A percentile compares a stretch with the other conserved stretches of the same genome.
These are phyloP conservation scores for Oceanodroma leucorhoa DNA, from an alignment of 2,797 vertebrate genomes.

Conservation along the genomic window DNA sequence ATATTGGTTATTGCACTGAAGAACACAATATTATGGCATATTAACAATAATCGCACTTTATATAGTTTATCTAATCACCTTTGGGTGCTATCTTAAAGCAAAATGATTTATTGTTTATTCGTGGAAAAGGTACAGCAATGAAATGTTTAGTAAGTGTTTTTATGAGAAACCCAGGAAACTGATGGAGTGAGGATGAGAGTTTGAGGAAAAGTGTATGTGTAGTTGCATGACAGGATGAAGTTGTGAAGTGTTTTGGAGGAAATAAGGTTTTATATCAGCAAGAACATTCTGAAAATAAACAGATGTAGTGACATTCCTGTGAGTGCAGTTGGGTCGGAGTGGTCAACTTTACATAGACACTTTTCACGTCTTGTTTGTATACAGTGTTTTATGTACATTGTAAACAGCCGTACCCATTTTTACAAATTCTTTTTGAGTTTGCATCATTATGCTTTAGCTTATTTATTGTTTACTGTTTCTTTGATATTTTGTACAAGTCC, in stretches of 20 bases:
- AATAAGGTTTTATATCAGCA: conserved; percentile 39
- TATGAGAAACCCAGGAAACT: conserved; percentile 38
- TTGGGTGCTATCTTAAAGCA: conserved; percentile 79
- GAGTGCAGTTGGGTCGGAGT: conserved; percentile 72
- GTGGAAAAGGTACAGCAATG: conserved; percentile 67
- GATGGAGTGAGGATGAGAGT: conserved; percentile 15
- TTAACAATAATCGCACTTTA: conserved; percentile 89
- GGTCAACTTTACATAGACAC: conserved; percentile 60
- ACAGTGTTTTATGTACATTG: conserved; percentile 81
- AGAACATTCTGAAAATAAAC: conserved; percentile 26
- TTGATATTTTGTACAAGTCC: conserved; percentile 89
- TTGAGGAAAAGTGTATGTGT: conserved; percentile 1
- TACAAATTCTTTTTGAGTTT: conserved; percentile 77
- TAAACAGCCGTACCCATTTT: conserved; percentile 79
- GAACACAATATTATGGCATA: conserved; percentile 70
- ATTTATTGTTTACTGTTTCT: conserved; percentile 94
- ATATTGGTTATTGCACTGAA: conserved; percentile 88
- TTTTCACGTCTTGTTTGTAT: conserved; percentile 54
- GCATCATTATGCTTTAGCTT: conserved; percentile 88
- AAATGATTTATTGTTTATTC: conserved; percentile 62
- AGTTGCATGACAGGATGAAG: conserved; percentile 26
- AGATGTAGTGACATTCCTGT: conserved; percentile 50
- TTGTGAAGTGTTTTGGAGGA: conserved; percentile 30
- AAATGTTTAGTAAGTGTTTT: conserved; percentile 49
- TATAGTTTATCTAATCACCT: conserved; percentile 76